Evolutionary conservation across 2,888 invertebrate genomes (phyloP), one percentile per base, ranked within the genome.

Genomic region (Brachynemurus nebulosus): DNA sequence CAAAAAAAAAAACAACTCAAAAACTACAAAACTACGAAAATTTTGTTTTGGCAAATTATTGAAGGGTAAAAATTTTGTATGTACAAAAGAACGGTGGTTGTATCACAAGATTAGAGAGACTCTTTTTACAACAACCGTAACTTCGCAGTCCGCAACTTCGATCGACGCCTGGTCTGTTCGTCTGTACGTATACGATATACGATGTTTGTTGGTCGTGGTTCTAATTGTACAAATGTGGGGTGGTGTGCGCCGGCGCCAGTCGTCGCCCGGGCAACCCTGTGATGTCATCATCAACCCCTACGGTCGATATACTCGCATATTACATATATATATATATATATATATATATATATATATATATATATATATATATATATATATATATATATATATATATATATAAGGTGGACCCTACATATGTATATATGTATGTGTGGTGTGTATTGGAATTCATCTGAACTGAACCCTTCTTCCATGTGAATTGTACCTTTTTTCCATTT

Each of bases 181-280:
- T 53, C 54, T 55, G 55, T 54, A 54, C 53, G 36, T 57, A 59
- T 56, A 53, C 54, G 50, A 58, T 57, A 59, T 57, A 55, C 59
- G 62, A 62, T 59, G 62, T 61, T 14, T 37, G n/a, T 20, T 20
- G 20, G 18, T 18, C 20, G 18, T 37, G 37, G 37, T 37, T 11
- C 9, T 19, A 12, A 20, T 20, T 20, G 37, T 17, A 20, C 55
- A 40, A 46, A 50, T 46, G 50, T 50, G 51, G 48, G 47, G 52
- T 50, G 49, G 45, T 51, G 51, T 50, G 60, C 60, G 64, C 62
- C 63, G 63, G 61, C 63, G 62, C 60, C 50, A 52, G 45, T 25
- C 40, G 39, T 48, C 62, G 52, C 53, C 63, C 57, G 60, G 59
- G 64, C 63, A 64, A 65, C 64, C 61, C 55, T 48, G 56, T 63